Conservation (phyloP, 2,888 invertebrate genomes). For the Lottia scabra region DNA sequence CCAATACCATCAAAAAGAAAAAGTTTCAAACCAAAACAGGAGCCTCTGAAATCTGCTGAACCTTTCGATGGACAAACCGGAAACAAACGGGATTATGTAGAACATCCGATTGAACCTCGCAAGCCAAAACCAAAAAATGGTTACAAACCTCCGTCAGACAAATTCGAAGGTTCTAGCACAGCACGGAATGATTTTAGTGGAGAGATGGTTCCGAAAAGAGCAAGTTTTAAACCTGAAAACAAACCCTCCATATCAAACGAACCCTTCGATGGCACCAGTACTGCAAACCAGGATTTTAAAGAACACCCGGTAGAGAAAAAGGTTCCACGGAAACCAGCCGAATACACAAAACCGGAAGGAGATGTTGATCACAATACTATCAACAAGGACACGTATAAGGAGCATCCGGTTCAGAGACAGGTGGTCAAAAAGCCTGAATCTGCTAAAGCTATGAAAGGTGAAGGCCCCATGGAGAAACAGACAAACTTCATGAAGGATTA, state of each 20-base stretch:
- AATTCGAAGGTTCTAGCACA: conserved; percentile 55
- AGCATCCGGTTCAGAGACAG: conserved; percentile 40
- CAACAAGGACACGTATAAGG: conserved; percentile 61
- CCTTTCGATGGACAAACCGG: background rate
- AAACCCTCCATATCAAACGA: conserved; percentile 20
- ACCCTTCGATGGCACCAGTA: conserved; percentile 57
- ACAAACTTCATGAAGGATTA: conserved; percentile 40
- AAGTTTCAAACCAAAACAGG: background rate
- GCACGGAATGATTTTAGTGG: conserved; percentile 46
- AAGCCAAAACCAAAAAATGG: conserved; percentile 13
- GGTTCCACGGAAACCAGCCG: conserved; percentile 45
- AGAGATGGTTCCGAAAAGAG: conserved; percentile 35
- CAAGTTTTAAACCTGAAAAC: conserved; percentile 31
- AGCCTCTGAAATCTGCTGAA: background rate
- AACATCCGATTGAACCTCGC: conserved; percentile 20
- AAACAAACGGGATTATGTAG: conserved; percentile 25
- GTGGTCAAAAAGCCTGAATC: conserved; percentile 24
- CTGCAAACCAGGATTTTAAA: conserved; percentile 18
- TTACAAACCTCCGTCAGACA: conserved; percentile 45
- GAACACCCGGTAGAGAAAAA: conserved; percentile 45
- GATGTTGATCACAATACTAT: conserved; percentile 59
- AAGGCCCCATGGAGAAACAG: conserved; percentile 34
- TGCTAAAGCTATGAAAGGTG: conserved; percentile 10
- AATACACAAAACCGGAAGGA: conserved; percentile 60
- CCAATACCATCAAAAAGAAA: background rate